Evolutionary conservation across 2,888 invertebrate genomes (phyloP), one percentile per base, ranked within the genome.

Genomic region (Drosophila macrothrix): DNA sequence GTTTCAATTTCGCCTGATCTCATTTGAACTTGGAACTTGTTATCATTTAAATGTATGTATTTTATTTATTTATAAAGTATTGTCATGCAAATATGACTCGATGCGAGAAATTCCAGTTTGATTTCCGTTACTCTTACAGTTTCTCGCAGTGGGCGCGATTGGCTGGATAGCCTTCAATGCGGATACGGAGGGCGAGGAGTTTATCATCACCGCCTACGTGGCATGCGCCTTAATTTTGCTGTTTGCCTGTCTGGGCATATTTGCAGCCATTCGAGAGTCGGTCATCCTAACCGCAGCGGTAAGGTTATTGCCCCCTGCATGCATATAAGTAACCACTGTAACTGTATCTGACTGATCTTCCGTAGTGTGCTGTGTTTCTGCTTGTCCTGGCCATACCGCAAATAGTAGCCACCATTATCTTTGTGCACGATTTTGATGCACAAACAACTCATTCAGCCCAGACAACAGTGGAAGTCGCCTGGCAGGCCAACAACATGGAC

Each of bases 231-330:
- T 92, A 19, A 87, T 91, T 19, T 19, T 92, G 19, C 6, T 91
- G 4, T 86, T 92, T 33, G 82, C 87, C 28, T 96, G 97, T 94
- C 96, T 98, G 92, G 98, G 97, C 73, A 98, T 98, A 93, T 97
- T 97, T 92, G 98, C 98, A 35, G 97, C 98, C 4, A 95, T 97
- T 80, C 95, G 96, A 78, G 98, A 98, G 93, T 98, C 96, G 91
- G 96, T 97, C 92, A 97, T 97, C 94, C 96, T 98, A 95, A 95
- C 96, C 69, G 95, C 96, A 92, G 96, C 96, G 91, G 97, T 97
- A 94, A 94, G 95, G 95, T 82, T 49, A 10, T 53, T 69, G 49
- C 46, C 33, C 39, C 7, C 25, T 55, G 29, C 56, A 49, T 46
- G 10, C n/a, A 25, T 19, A 16, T 9, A n/a, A 19, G 2, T 43